Conservation (phyloP, 2,113 vertebrate genomes). For the Rhinopithecus roxellana region DNA sequence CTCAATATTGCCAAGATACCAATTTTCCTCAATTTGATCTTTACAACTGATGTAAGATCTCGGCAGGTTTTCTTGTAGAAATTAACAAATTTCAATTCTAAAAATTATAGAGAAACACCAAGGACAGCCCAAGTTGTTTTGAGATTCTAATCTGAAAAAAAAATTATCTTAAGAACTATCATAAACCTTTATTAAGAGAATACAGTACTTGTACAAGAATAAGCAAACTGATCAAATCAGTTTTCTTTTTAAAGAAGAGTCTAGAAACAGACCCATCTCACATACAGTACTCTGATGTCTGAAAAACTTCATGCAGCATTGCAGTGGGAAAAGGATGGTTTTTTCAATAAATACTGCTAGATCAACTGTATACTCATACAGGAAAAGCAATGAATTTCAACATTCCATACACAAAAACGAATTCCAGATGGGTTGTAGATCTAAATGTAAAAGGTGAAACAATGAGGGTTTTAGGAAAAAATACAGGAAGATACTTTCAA, state of each 20-base stretch:
- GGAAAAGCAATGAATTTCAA: background rate
- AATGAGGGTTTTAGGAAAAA: background rate
- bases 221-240: background rate
- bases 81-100: slow-evolving; percentile 41
- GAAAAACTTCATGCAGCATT: background rate
- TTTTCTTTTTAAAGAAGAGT: background rate
- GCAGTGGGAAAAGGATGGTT: background rate
- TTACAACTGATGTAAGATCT: background rate
- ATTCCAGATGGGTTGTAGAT: background rate
- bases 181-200: slow-evolving; percentile 9
- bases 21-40: background rate
- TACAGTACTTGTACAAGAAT: background rate
- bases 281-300: background rate
- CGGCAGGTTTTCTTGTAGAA: background rate
- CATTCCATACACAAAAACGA: background rate
- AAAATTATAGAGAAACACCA: background rate
- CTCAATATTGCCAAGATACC: background rate
- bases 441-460: background rate
- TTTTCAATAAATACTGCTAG: background rate
- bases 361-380: background rate
- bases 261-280: background rate
- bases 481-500: background rate
- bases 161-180: background rate
- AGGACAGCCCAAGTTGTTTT: background rate
- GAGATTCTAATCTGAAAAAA: background rate